phyloP scores from a whole-genome alignment of 53 echinoderm and acorn worm species.

The Crossaster papposus region DNA sequence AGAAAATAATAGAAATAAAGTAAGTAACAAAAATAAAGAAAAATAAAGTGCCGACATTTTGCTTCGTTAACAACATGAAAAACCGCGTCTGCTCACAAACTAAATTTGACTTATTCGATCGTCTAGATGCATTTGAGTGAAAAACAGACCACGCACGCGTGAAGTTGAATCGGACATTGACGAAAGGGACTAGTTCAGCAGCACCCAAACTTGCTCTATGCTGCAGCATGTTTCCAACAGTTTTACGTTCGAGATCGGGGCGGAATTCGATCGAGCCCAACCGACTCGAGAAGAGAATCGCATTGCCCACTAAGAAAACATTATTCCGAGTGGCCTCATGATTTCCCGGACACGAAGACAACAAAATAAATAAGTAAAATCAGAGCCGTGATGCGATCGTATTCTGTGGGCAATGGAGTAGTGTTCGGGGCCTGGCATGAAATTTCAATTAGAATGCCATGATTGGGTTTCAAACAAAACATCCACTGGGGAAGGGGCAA shows the following conservation, averaged over 20 bases:
- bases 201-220: background rate
- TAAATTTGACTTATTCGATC: too few relatives aligned
- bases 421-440: background rate
- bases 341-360: background rate
- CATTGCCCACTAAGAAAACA: slow-evolving; percentile 35
- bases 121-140: too few relatives aligned
- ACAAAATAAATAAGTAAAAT: background rate
- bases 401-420: slow-evolving; percentile 8
- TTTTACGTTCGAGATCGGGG: background rate
- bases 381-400: background rate
- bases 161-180: too few relatives aligned
- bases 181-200: too few relatives aligned
- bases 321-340: slow-evolving; percentile 37
- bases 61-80: too few relatives aligned
- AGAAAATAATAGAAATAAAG: too few relatives aligned
- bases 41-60: too few relatives aligned
- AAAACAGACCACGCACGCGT: too few relatives aligned
- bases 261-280: background rate
- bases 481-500: background rate
- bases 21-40: too few relatives aligned
- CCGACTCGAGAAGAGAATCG: background rate
- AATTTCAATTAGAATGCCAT: slow-evolving; percentile 23
- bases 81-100: too few relatives aligned
- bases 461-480: background rate
- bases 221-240: background rate